Base-by-base conservation (phyloP, 2,797 vertebrate species). In the Apodemus agrarius region DNA sequence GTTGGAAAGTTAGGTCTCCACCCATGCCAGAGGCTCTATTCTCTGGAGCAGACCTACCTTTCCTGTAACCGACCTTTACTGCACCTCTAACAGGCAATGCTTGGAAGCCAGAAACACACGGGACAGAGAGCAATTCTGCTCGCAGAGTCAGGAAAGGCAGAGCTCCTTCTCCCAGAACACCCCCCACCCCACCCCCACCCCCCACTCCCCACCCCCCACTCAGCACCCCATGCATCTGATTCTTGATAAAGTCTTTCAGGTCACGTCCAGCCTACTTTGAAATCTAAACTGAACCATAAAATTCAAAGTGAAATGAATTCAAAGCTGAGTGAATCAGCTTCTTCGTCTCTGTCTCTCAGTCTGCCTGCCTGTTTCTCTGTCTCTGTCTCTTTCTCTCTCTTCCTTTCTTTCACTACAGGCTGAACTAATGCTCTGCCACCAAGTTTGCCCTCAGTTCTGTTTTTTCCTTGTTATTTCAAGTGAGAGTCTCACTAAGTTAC, bases 271-370 rank as follows among this genome's bases (percentile, higher is more conserved):
- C 43, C 46, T 49, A 29, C 74, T 89, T 88, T 91, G 79, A 96
- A 92, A 29, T 95, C 78, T 90, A 54, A 89, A 96, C 0, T 49
- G 52, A 96, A 90, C 34, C 69, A 76, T 29, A 17, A 93, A 72
- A n/a, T 91, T 85, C 87, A 95, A 86, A 96, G 74, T 46, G 90
- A 91, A 96, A 80, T 78, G 49, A 97, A 86, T 91, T 67, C 43
- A 79, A 95, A 93, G 57, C 10, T 69, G 61, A 91, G 10, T 67
- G 26, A 93, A 63, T 37, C 29, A 37, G 19, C 14, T 21, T 59
- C n/a, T 87, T 24, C 40, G 14, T 87, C 63, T 86, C 65, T 72
- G 69, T 72, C n/a, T 72, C n/a, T 72, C 3, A 8, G 69, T 72
- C 17, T 72, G 69, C 21, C 67, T 59, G 57, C 22, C 22, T 61